phyloP scores from a whole-genome alignment of 2,888 invertebrate species.

The Nudaria mundana region DNA sequence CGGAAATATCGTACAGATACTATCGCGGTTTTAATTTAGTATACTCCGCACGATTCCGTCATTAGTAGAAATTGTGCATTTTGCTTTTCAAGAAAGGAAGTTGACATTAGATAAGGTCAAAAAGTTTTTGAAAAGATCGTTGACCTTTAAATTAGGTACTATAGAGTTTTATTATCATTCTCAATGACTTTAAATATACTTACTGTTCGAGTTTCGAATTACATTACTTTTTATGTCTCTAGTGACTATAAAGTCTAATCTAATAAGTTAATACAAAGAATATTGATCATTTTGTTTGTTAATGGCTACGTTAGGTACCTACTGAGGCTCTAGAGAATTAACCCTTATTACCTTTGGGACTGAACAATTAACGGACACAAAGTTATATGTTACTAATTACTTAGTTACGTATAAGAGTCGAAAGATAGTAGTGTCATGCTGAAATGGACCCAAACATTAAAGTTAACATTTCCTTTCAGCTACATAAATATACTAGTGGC shows the following conservation, averaged over 20 bases:
- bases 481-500: no score
- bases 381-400: background rate
- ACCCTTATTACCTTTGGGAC: background rate
- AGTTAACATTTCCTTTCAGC: no score
- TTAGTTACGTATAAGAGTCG: no score
- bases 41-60: conserved; percentile 70
- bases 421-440: no score
- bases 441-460: no score
- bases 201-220: conserved; percentile 6
- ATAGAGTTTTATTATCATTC: conserved; percentile 15
- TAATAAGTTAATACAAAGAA: no score
- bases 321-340: background rate
- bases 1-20: conserved; percentile 70
- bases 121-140: conserved; percentile 40
- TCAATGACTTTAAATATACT: conserved; percentile 18
- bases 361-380: background rate
- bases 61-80: conserved; percentile 70
- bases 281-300: background rate
- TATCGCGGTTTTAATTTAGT: conserved; percentile 59
- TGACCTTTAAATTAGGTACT: conserved; percentile 34
- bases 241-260: background rate
- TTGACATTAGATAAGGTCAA: conserved; percentile 53
- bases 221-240: background rate
- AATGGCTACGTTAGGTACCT: background rate
- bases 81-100: conserved; percentile 61